A percentile compares a stretch with the other conserved stretches of the same genome.
Evolutionary conservation across 1,140 invertebrate species (phyloP).

Genomic region (Palaemon carinicauda): DNA sequence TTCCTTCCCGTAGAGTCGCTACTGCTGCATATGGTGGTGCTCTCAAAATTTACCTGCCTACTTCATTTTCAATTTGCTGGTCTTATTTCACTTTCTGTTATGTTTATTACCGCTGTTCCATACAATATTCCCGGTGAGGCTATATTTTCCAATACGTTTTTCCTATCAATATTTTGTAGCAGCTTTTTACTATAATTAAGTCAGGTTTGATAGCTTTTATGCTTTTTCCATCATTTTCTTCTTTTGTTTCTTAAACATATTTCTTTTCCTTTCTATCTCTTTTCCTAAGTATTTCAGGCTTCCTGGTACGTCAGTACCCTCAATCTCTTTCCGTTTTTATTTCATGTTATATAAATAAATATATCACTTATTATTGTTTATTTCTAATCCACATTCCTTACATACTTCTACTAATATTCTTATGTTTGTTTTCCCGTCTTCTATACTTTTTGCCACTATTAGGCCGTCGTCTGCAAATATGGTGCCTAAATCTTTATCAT

Average conservation of each 20-base stretch:
- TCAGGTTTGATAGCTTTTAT: background rate
- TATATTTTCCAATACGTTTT: too few species aligned
- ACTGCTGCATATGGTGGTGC: too few species aligned
- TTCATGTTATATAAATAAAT: background rate
- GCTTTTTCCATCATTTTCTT: too few species aligned
- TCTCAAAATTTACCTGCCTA: background rate
- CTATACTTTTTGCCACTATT: background rate
- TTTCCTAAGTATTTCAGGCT: conserved; percentile 3
- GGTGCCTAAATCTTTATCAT: background rate
- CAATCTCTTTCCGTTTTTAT: background rate
- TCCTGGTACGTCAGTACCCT: background rate
- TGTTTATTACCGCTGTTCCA: background rate
- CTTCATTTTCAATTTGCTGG: background rate
- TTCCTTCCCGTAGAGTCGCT: too few species aligned
- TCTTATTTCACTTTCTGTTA: background rate
- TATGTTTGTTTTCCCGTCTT: background rate
- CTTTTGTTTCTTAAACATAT: too few species aligned
- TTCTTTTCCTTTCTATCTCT: too few species aligned
- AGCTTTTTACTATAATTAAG: background rate
- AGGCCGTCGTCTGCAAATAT: background rate
- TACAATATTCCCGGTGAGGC: too few species aligned
- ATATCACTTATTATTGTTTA: background rate
- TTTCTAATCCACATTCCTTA: background rate
- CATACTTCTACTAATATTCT: background rate
- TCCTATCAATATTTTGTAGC: background rate